Conservation (phyloP, 1,140 invertebrate species). For the Tetramorium alpestre region DNA sequence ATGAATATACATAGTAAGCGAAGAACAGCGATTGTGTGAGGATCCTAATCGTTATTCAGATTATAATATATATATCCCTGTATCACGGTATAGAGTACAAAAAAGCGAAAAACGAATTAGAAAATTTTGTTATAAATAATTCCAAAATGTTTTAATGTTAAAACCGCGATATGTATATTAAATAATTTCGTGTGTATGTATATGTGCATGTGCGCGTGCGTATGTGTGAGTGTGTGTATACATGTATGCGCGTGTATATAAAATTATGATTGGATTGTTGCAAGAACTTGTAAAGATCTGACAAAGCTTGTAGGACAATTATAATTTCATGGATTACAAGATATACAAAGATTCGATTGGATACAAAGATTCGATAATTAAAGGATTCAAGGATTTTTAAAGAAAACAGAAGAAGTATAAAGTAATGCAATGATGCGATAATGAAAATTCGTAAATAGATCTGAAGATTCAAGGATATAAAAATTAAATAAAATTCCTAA, state of each 20-base stretch:
- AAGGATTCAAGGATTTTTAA: background rate
- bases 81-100: constrained; percentile 41
- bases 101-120: constrained; percentile 30
- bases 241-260: background rate
- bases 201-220: background rate
- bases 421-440: background rate
- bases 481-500: background rate
- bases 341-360: background rate
- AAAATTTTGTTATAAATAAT: constrained; percentile 30
- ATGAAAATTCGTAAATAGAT: background rate
- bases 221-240: background rate
- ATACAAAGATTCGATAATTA: background rate
- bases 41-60: constrained; percentile 3
- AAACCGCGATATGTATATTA: background rate
- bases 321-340: background rate
- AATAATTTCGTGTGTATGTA: background rate
- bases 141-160: constrained; percentile 40
- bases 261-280: constrained; percentile 4
- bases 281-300: constrained; percentile 8
- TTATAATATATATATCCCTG: background rate
- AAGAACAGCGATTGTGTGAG: constrained; percentile 4
- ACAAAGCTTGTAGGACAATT: background rate
- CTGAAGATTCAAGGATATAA: background rate
- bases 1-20: constrained; percentile 22
- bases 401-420: background rate